Conservation (phyloP, 2,888 invertebrate genomes). For the Marronus borbonicus region DNA sequence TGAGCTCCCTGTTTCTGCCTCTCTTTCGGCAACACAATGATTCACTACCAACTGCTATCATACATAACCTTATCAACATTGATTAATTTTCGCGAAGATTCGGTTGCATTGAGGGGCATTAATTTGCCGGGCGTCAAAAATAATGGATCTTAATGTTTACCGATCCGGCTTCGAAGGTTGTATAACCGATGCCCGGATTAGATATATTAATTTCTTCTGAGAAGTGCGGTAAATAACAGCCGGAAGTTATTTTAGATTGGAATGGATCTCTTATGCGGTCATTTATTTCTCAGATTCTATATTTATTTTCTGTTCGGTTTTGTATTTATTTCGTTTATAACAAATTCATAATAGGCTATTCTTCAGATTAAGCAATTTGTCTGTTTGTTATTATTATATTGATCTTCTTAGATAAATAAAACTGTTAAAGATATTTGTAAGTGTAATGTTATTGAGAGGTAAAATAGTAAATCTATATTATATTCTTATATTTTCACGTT, state of each 20-base stretch:
- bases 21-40: conserved; percentile 57
- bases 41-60: conserved; percentile 60
- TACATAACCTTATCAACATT: conserved; percentile 64
- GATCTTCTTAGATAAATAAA: no score
- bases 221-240: neutral
- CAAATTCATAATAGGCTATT: no score
- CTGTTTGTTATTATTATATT: no score
- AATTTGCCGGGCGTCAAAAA: conserved; percentile 55
- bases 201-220: conserved; percentile 33
- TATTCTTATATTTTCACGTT: no score
- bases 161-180: neutral
- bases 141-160: conserved; percentile 31
- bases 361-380: no score
- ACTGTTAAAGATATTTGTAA: no score
- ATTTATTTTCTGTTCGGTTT: no score
- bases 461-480: no score
- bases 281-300: neutral
- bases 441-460: no score
- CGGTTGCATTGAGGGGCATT: conserved; percentile 59
- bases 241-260: conserved; percentile 7
- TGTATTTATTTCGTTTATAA: no score
- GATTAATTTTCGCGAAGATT: conserved; percentile 62
- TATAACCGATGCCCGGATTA: conserved; percentile 15
- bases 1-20: conserved; percentile 54
- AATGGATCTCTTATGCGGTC: neutral